A percentile compares a stretch with the other conserved stretches of the same genome.
These are phyloP conservation scores for Alca torda DNA, from an alignment of 2,797 vertebrate genomes.

Conservation along the genomic window DNA sequence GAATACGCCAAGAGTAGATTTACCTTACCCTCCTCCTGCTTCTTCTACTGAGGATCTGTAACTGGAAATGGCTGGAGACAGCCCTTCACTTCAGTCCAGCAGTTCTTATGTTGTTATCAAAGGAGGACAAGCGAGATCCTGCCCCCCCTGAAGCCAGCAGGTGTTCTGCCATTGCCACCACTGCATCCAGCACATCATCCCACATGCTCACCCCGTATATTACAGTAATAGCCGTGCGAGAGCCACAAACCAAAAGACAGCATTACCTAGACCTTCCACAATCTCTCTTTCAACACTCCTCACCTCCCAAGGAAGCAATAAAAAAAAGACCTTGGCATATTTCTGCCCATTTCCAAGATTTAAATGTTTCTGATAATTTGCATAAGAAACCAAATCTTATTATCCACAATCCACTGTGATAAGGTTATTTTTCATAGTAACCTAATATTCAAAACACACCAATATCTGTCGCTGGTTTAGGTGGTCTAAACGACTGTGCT, in stretches of 20 bases:
- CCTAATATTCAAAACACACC: background rate
- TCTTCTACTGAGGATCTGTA: background rate
- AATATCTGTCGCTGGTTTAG: background rate
- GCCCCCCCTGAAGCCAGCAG: background rate
- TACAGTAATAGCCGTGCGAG: fast-evolving
- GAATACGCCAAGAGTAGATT: background rate
- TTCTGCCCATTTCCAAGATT: background rate
- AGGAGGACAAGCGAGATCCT: background rate
- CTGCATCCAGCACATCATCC: background rate
- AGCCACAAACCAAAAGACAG: background rate
- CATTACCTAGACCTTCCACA: background rate
- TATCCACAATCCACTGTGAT: background rate
- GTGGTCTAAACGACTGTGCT: background rate
- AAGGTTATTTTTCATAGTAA: background rate
- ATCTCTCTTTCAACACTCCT: background rate
- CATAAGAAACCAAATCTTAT: background rate
- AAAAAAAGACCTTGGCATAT: background rate
- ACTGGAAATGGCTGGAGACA: background rate
- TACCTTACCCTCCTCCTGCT: background rate
- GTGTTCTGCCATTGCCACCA: background rate
- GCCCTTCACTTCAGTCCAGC: background rate
- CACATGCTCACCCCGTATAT: background rate
- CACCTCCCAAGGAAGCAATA: background rate
- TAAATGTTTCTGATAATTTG: background rate
- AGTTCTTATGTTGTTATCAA: background rate